Evolutionary conservation across 2,888 invertebrate species (phyloP), one percentile per base, ranked within the genome.

Genomic region (Caenorhabditis uteleia): DNA sequence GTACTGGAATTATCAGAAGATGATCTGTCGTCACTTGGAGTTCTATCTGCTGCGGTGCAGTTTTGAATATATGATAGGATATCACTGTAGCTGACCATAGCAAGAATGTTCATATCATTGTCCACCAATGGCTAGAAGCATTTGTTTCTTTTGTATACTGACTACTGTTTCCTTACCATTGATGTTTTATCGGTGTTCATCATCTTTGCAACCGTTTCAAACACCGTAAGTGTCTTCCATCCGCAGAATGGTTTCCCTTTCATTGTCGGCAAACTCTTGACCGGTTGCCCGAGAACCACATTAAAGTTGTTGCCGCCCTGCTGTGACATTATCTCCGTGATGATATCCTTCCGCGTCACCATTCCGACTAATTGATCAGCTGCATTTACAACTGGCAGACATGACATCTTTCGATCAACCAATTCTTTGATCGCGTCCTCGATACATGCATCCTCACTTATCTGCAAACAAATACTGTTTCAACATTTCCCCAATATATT

Each of bases 41-140:
- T 56, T 36, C 51, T 54, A 3, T 43, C 48, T 3, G 56, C 18
- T 18, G 44, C 26, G 4, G 64, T 51, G 14, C 40, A 61, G 27
- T 55, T 75, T 45, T 75, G 75, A 33, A 75, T 74, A 53, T 75
- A 80, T 36, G 67, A 70, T 65, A 80, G 70, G 31, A 80, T 72
- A 48, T 80, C 80, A n/a, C 74, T 64, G 40, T 74, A 75, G 12
- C 76, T 75, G n/a, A 80, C 68, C 20, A 80, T 73, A 2, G 70
- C 79, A 3, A 71, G 42, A n/a, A 77, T 69, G 14, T 61, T 53
- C 26, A 64, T 56, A 26, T 70, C 70, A 12, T 67, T 68, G 46
- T 78, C 70, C 34, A 74, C 56, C 16, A 76, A 62, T 31, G 62
- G 61, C 71, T 71, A 48, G 25, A 71, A 68, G 1, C 14, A 29